Percentiles rank a stretch among this genome's conserved stretches.
These are phyloP conservation scores for Takifugu ocellatus DNA, from an alignment of 2,797 vertebrate species.

Conservation along the genomic window DNA sequence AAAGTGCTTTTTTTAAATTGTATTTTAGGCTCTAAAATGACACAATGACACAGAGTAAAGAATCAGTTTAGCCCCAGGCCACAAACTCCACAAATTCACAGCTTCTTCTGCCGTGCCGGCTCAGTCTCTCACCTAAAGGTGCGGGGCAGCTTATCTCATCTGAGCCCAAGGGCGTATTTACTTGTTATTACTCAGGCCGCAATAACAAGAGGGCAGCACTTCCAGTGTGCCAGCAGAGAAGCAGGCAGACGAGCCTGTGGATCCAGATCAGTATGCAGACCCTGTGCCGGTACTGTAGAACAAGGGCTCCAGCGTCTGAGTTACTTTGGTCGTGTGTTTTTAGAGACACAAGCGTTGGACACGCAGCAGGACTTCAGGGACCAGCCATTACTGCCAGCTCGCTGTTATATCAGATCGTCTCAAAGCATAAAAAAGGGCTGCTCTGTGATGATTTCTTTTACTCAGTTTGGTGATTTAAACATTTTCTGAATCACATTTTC, in stretches of 20 bases:
- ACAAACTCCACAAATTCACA: constrained; percentile 57
- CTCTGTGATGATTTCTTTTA: too few species aligned
- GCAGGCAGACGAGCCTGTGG: constrained; percentile 20
- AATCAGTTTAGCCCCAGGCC: constrained; percentile 32
- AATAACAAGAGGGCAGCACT: constrained; percentile 33
- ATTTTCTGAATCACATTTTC: too few species aligned
- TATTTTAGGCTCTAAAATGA: not conserved
- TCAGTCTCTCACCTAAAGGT: constrained; percentile 52
- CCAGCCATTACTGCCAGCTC: too few species aligned
- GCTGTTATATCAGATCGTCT: too few species aligned
- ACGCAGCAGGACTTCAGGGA: too few species aligned
- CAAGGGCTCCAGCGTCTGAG: not conserved
- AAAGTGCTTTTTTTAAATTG: not conserved
- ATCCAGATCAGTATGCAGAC: constrained; percentile 30
- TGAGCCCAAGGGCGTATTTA: constrained; percentile 50
- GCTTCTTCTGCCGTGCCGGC: constrained; percentile 45
- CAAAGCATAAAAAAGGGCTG: too few species aligned
- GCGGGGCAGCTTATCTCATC: constrained; percentile 56
- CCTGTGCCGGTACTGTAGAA: constrained; percentile 14
- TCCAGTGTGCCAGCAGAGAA: constrained; percentile 6
- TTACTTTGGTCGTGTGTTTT: not conserved
- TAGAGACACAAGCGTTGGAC: too few species aligned
- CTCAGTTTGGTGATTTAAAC: too few species aligned
- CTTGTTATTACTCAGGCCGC: constrained; percentile 51
- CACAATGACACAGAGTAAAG: not conserved